Conservation (phyloP, 2,113 vertebrate species). For the Lucifuga dentata region DNA sequence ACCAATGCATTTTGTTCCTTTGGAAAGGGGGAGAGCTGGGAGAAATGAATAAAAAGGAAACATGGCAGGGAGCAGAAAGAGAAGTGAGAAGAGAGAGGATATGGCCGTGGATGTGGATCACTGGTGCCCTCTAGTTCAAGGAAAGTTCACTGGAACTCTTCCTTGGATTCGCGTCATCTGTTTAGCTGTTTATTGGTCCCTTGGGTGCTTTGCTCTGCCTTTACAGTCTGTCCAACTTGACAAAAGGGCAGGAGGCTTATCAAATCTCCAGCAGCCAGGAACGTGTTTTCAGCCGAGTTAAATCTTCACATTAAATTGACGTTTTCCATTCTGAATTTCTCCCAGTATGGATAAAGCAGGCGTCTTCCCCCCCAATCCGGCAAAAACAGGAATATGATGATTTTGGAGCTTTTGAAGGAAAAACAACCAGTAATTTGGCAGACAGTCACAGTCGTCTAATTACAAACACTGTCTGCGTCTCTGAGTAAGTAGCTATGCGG, state of each 20-base stretch:
- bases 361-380: constrained; percentile 35
- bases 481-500: constrained; percentile 52
- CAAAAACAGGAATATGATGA: constrained; percentile 49
- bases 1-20: constrained; percentile 52
- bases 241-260: constrained; percentile 70
- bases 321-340: constrained; percentile 65
- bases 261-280: constrained; percentile 70
- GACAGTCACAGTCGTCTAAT: constrained; percentile 68
- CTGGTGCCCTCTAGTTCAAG: constrained; percentile 69
- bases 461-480: constrained; percentile 61
- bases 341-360: constrained; percentile 41
- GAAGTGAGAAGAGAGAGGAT: constrained; percentile 30
- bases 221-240: constrained; percentile 69
- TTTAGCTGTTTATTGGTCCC: constrained; percentile 74
- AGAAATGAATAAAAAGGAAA: constrained; percentile 44
- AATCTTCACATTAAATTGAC: constrained; percentile 63
- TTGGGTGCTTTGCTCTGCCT: constrained; percentile 56
- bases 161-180: constrained; percentile 71
- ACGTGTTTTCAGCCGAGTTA: constrained; percentile 60
- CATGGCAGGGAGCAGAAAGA: constrained; percentile 8
- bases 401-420: constrained; percentile 47
- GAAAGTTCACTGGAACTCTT: constrained; percentile 77
- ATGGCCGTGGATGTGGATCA: constrained; percentile 73
- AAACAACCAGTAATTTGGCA: constrained; percentile 70
- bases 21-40: constrained; percentile 10